A percentile compares a stretch with the other conserved stretches of the same genome.
Conservation (phyloP, 2,113 vertebrate genomes). For the Ammodytes dubius region DNA sequence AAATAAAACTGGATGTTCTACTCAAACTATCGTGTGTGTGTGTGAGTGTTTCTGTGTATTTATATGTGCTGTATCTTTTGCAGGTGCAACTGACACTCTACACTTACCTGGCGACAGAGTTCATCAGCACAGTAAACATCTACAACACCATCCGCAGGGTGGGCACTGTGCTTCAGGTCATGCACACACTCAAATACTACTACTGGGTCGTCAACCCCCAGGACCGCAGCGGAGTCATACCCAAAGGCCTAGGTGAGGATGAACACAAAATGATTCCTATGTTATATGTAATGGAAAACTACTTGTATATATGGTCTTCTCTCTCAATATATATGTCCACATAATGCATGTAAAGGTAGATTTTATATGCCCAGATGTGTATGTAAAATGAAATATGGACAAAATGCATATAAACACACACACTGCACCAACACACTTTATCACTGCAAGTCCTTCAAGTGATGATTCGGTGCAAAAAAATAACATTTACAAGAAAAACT, state of each 20-base stretch:
- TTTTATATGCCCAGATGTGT: neutral
- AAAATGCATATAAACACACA: neutral
- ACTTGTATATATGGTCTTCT: neutral
- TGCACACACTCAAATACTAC: conserved; percentile 97
- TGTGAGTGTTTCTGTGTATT: conserved; percentile 6
- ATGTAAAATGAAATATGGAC: neutral
- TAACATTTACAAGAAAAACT: neutral
- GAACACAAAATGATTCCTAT: neutral
- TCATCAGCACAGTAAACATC: conserved; percentile 96
- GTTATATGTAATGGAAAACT: neutral
- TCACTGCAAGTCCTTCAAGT: neutral
- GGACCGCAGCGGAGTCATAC: conserved; percentile 93
- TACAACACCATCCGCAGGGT: conserved; percentile 95
- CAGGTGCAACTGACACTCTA: conserved; percentile 95
- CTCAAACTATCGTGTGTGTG: neutral
- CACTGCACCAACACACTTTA: neutral
- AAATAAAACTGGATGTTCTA: conserved; percentile 16
- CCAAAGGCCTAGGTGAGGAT: conserved; percentile 91
- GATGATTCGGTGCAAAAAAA: neutral
- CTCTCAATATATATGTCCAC: neutral
- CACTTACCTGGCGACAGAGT: conserved; percentile 96
- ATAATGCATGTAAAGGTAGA: neutral
- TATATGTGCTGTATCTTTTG: conserved; percentile 23
- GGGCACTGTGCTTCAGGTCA: conserved; percentile 94
- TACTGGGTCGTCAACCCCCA: conserved; percentile 97